phyloP scores from a whole-genome alignment of 2,797 vertebrate genomes.

The Orientallactaga sibirica region DNA sequence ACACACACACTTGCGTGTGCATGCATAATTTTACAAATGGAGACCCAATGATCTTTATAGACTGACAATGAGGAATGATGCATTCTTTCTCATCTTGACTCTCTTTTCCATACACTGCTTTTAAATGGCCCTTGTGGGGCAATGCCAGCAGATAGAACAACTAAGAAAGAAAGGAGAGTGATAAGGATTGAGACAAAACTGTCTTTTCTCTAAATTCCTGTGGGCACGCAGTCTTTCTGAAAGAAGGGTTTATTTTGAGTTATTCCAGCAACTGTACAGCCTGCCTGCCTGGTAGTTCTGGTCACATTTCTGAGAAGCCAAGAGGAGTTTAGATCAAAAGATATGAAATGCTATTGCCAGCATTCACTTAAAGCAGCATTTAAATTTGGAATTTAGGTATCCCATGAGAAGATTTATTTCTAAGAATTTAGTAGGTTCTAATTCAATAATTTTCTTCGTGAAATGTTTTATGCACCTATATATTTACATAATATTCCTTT shows the following conservation, averaged over 20 bases:
- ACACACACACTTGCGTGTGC: too few species aligned
- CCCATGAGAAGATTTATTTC: conserved; percentile 15
- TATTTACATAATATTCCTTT: background rate
- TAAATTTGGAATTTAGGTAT: conserved; percentile 33
- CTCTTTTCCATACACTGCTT: background rate
- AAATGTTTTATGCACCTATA: background rate
- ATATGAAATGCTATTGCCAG: background rate
- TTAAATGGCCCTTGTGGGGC: background rate
- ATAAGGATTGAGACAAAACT: background rate
- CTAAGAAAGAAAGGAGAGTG: background rate
- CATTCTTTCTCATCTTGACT: background rate
- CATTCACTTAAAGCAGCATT: conserved; percentile 26
- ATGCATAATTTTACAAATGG: background rate
- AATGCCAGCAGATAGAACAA: background rate
- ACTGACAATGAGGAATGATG: background rate
- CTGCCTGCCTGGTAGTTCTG: background rate
- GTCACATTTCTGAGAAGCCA: background rate
- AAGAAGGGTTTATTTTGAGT: conserved; percentile 7
- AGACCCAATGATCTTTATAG: background rate
- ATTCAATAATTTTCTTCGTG: background rate
- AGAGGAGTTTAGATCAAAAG: conserved; percentile 36
- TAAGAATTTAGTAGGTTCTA: background rate
- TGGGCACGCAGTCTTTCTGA: background rate
- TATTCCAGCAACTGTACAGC: background rate
- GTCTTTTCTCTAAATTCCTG: conserved; percentile 21